Percentiles rank a stretch among this genome's conserved stretches.
Conservation (phyloP, 2,113 vertebrate genomes). For the Sprattus sprattus region DNA sequence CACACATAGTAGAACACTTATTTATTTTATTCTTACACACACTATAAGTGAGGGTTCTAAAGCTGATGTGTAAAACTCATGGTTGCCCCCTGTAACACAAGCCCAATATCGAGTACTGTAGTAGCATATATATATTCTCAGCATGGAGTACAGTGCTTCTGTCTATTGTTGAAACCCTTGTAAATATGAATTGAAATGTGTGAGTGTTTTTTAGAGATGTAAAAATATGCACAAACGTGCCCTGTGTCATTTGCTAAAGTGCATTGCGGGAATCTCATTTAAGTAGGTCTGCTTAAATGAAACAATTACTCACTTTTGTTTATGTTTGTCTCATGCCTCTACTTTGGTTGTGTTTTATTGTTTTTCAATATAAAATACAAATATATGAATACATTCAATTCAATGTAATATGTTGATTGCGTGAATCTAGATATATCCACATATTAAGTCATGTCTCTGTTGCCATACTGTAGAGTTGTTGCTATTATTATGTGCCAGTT, state of each 20-base stretch:
- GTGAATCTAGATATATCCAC: background rate
- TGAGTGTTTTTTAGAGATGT: background rate
- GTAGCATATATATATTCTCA: conserved; percentile 11
- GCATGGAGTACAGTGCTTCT: conserved; percentile 19
- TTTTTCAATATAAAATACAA: conserved; percentile 5
- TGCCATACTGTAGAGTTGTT: conserved; percentile 16
- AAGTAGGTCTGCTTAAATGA: conserved; percentile 80
- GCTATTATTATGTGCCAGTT: background rate
- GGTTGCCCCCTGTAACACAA: background rate
- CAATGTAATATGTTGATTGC: background rate
- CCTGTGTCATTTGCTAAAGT: conserved; percentile 52
- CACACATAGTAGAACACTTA: background rate
- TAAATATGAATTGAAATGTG: background rate
- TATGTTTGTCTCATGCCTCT: conserved; percentile 61
- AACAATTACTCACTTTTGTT: conserved; percentile 65
- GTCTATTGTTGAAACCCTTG: conserved; percentile 12
- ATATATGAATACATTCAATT: conserved; percentile 14
- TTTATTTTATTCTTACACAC: background rate
- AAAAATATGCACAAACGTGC: conserved; percentile 26
- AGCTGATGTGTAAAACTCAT: background rate
- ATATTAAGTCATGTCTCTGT: conserved; percentile 9
- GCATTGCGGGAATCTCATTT: conserved; percentile 81
- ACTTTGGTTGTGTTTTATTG: conserved; percentile 51
- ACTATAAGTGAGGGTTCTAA: background rate
- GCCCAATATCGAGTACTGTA: background rate